Base-by-base conservation (phyloP, 2,888 invertebrate genomes). In the Venustoraphidia nigricollis region DNA sequence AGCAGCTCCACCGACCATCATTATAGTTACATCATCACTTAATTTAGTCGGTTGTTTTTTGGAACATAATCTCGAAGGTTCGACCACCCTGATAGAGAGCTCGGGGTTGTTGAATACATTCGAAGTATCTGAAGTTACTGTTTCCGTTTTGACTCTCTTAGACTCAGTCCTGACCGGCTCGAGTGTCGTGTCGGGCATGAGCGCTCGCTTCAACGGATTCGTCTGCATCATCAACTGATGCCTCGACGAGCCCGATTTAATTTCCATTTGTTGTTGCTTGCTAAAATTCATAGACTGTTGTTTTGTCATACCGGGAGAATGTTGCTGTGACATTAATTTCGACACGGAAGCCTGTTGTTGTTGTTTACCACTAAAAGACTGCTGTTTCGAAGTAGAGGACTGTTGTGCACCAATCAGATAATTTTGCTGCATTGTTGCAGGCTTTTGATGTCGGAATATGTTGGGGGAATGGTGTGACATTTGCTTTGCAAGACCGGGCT, bases 1-100 rank as follows among this genome's bases (percentile, higher is more conserved):
- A 6, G 39, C 41, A 14, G 47, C 11, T 46, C 37, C 39, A n/a
- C 45, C 47, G 9, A 52, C 47, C 39, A 48, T 44, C 34, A 50
- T 46, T 11, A 52, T 52, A 27, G 52, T 52, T 36, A 52, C 50
- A 42, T 52, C 50, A 42, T 52, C 52, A 9, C 41, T 46, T 38
- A 52, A 49, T 41, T 41, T 35, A 43, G 46, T 50, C 9, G 36
- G 34, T 36, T 37, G 35, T 11, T 45, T 45, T 41, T 48, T 48
- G 6, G 50, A 13, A n/a, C 41, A 45, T 27, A 47, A 8, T 11
- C 17, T 43, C 8, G n/a, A 17, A 10, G 39, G 44, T 43, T 50
- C 45, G 34, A 52, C 50, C 13, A 52, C 11, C 37, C 50, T 52
- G 13, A 52, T 52, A 6, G 52, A 52, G 36, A 52, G 44, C 37